Percentiles rank a stretch among this genome's conserved stretches.
Conservation (phyloP, 2,888 invertebrate genomes). For the Drosophila testacea region DNA sequence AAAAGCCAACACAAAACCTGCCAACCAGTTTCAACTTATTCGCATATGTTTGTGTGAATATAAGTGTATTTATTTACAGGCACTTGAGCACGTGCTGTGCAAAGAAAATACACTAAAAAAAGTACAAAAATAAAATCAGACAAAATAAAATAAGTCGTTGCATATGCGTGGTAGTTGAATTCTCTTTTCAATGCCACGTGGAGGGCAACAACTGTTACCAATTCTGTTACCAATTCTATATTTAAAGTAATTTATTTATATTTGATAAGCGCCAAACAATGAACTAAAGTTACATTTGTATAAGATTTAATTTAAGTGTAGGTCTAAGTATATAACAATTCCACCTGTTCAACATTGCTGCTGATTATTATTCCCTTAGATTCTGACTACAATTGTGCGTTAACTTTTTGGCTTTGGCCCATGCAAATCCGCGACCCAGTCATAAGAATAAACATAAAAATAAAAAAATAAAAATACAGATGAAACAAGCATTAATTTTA, state of each 20-base stretch:
- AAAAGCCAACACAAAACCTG: slow-evolving; percentile 48
- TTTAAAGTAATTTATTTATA: slow-evolving; percentile 3
- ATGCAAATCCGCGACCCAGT: slow-evolving; percentile 12
- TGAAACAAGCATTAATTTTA: slow-evolving; percentile 57
- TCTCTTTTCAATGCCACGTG: slow-evolving; percentile 55
- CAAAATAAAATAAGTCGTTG: slow-evolving; percentile 52
- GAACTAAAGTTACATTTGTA: no score
- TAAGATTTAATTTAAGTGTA: no score
- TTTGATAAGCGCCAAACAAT: not conserved
- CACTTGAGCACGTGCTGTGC: slow-evolving; percentile 78
- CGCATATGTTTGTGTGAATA: slow-evolving; percentile 17
- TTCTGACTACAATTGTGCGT: not conserved
- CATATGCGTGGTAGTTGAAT: slow-evolving; percentile 43
- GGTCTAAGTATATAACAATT: not conserved
- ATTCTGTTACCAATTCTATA: slow-evolving; percentile 23
- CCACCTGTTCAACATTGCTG: not conserved
- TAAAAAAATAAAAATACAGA: slow-evolving; percentile 1
- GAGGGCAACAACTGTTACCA: slow-evolving; percentile 11
- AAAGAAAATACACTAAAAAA: slow-evolving; percentile 48
- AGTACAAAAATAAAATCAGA: slow-evolving; percentile 5
- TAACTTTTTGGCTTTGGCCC: slow-evolving; percentile 7
- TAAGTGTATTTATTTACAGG: slow-evolving; percentile 58
- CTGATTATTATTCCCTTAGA: not conserved
- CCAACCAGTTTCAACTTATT: slow-evolving; percentile 17
- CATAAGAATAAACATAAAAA: slow-evolving; percentile 1